Evolutionary conservation across 2,113 vertebrate genomes (phyloP).

Genomic region (Centropus bengalensis): DNA sequence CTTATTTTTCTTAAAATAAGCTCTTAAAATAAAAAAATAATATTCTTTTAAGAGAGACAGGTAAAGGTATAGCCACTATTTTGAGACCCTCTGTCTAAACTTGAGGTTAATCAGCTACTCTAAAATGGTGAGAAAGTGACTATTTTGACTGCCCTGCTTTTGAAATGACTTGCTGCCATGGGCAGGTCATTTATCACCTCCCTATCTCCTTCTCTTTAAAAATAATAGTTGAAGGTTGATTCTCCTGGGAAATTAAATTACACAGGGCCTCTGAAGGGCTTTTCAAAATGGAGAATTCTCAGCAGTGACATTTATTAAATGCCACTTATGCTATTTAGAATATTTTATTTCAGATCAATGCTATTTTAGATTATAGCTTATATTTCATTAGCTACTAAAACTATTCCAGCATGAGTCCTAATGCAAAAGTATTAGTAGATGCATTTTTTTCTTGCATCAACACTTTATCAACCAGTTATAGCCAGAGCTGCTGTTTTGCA

Average conservation of each 20-base stretch:
- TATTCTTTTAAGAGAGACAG: not conserved
- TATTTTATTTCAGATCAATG: not conserved
- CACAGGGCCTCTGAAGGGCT: not conserved
- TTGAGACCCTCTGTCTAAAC: not conserved
- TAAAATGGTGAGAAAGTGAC: not conserved
- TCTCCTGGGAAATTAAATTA: not conserved
- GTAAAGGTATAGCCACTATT: not conserved
- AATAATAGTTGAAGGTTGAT: not conserved
- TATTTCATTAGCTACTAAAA: not conserved
- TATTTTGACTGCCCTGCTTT: not conserved
- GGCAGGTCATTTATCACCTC: not conserved
- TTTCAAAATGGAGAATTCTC: not conserved
- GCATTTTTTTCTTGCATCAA: not conserved
- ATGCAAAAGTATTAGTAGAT: not conserved
- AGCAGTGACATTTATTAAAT: not conserved
- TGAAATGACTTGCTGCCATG: not conserved
- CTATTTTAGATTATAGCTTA: not conserved
- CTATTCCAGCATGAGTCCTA: not conserved
- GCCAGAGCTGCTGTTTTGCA: not conserved
- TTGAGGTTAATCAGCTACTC: not conserved
- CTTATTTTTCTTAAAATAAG: not conserved
- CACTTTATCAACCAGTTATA: not conserved
- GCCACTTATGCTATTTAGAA: not conserved
- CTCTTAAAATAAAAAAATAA: too few species aligned
- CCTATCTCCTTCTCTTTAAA: not conserved